Percentiles rank a stretch among this genome's conserved stretches.
These are phyloP conservation scores for Platyscapa corneri DNA, from an alignment of 1,140 invertebrate genomes.

Conservation along the genomic window DNA sequence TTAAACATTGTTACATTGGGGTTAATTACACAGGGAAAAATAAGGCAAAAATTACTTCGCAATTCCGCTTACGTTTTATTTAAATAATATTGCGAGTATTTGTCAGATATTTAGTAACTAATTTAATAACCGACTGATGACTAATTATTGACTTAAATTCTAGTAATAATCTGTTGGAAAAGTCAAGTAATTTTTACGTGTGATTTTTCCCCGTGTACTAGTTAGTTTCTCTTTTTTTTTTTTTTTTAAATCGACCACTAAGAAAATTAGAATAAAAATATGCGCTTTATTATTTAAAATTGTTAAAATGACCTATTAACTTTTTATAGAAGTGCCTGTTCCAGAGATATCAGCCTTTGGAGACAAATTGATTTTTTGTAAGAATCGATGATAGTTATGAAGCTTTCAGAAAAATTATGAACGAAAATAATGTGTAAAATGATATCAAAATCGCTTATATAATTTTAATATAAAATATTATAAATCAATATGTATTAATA, in stretches of 20 bases:
- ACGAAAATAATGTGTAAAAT: not conserved
- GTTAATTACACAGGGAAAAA: conserved; percentile 1
- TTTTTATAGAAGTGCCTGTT: conserved; percentile 30
- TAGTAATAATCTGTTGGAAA: not conserved
- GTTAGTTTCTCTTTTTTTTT: not conserved
- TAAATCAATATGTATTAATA: conserved; percentile 14
- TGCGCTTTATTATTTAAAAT: not conserved
- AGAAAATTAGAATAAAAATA: conserved; percentile 13
- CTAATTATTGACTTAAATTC: not conserved
- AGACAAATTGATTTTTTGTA: conserved; percentile 16
- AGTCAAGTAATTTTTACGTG: not conserved
- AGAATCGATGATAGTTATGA: conserved; percentile 8
- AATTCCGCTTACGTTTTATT: not conserved
- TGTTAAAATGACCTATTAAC: conserved; percentile 21
- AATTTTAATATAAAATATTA: conserved; percentile 22
- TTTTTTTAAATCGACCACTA: not conserved
- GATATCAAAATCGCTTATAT: not conserved
- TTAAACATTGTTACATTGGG: not conserved
- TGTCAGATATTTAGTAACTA: not conserved
- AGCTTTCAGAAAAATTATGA: conserved; percentile 6
- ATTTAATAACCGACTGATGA: not conserved
- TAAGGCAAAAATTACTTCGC: not conserved
- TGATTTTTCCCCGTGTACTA: not conserved
- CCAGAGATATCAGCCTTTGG: conserved; percentile 23
- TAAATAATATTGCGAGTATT: not conserved